phyloP scores from a whole-genome alignment of 2,797 vertebrate genomes.

The Gallirallus australis region DNA sequence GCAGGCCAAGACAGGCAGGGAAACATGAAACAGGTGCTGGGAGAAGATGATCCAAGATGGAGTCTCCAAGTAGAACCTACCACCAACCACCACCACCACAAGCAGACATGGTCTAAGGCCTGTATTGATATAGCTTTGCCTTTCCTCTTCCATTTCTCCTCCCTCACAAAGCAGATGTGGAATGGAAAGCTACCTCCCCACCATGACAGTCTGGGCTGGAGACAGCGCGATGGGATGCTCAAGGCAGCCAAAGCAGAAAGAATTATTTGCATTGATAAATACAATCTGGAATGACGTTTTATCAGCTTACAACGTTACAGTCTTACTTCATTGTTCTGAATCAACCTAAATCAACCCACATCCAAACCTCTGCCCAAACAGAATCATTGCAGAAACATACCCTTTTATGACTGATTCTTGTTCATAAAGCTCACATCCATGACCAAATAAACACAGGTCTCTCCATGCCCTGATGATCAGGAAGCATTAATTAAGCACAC shows the following conservation, averaged over 20 bases:
- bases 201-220: accelerated
- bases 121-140: not conserved
- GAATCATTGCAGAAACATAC: not conserved
- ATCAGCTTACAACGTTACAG: not conserved
- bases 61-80: not conserved
- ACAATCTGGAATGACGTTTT: not conserved
- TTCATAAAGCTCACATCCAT: not conserved
- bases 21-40: not conserved
- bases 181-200: accelerated
- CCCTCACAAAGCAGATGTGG: not conserved
- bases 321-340: not conserved
- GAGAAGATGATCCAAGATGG: accelerated
- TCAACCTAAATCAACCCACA: no score
- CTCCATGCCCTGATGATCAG: accelerated
- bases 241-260: not conserved
- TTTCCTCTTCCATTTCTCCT: not conserved
- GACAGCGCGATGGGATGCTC: accelerated
- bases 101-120: not conserved
- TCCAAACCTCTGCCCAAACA: no score
- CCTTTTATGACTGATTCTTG: not conserved
- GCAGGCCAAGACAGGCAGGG: not conserved
- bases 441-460: not conserved
- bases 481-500: not conserved
- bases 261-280: not conserved
- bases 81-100: not conserved